Base-by-base conservation (phyloP, 2,113 vertebrate genomes). In the Erythrolamprus reginae region DNA sequence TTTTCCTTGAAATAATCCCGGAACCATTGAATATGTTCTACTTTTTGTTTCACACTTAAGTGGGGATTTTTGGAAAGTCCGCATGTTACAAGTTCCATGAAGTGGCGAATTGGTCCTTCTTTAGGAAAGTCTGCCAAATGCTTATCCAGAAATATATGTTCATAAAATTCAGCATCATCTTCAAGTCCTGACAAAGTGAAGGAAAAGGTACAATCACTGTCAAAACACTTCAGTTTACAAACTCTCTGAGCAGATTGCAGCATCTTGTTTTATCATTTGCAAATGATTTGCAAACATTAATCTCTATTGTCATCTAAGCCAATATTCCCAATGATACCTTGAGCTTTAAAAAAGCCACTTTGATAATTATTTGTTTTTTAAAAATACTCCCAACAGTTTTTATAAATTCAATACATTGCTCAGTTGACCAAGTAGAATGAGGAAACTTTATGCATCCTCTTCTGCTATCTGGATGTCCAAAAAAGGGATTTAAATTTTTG, bases 11-110 rank as follows among this genome's bases (percentile, higher is more conserved):
- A 99, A 93, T 99, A 99, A 89, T 98, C 97, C 51, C 95, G 97
- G 96, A 99, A 99, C 99, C 99, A 99, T 70, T 97, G 97, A 77
- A 99, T 99, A 87, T 99, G 99, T 53, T 99, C 98, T 21, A 94
- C 93, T 94, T 99, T 99, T 96, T 99, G 97, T 38, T 97, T 96
- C 82, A 99, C 98, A 3, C 97, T 99, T 84, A 99, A 94, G 87
- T 98, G 97, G 0, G 98, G 98, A 93, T 99, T 99, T 96, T 96
- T 98, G 0, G 98, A 98, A 92, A 99, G 97, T 86, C 99, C 99
- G 7, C 97, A 97, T 89, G 98, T 95, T 50, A 99, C 99, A 0
- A 99, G 97, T 90, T 99, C 99, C 98, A 99, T 99, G 95, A 99
- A 99, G 96, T 99, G 98, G 70, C 98, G 97, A 93, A 99, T 96